Conservation (phyloP, 2,797 vertebrate species). For the Diplodus sargus region DNA sequence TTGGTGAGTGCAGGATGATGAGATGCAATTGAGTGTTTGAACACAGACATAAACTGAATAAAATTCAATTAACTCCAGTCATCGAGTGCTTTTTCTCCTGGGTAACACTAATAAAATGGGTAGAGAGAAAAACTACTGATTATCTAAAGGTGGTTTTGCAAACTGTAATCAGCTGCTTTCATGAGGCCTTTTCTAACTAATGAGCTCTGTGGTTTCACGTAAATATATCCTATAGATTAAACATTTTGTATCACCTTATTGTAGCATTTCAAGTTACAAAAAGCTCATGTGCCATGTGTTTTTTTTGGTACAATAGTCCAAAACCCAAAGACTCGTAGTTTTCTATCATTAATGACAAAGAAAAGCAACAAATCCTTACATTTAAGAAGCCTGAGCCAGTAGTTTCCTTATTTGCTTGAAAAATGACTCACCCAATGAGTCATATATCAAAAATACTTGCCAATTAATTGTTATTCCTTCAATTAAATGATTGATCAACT, state of each 20-base stretch:
- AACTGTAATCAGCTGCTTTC: constrained; percentile 17
- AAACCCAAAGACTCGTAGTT: no score
- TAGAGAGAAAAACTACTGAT: constrained; percentile 13
- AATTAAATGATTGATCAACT: no score
- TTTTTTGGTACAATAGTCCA: no score
- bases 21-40: constrained; percentile 13
- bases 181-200: constrained; percentile 13
- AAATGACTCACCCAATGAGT: no score
- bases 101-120: constrained; percentile 18
- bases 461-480: no score
- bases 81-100: not conserved
- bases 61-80: constrained; percentile 15
- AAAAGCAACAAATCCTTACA: no score
- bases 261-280: constrained; percentile 16
- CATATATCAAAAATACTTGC: no score
- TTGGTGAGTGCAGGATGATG: constrained; percentile 2
- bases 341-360: no score
- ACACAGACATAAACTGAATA: constrained; percentile 6
- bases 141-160: constrained; percentile 3
- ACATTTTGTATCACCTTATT: not conserved
- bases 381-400: no score
- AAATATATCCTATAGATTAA: constrained; percentile 23
- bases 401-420: no score
- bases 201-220: constrained; percentile 16
- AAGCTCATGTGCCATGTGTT: not conserved